phyloP scores from a whole-genome alignment of 2,113 vertebrate species.

The Cyanistes caeruleus region DNA sequence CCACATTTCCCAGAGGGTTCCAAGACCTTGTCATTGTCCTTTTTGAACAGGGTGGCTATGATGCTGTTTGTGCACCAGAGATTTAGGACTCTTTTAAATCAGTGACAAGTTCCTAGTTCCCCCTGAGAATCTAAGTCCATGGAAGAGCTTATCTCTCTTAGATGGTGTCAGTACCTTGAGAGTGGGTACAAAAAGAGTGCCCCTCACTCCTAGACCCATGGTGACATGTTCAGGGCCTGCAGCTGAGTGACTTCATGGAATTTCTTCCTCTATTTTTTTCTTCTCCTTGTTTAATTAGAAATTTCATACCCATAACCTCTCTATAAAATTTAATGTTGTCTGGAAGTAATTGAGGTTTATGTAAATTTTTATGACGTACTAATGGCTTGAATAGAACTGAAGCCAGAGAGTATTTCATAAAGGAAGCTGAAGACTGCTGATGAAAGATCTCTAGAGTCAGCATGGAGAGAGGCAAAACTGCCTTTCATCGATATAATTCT shows the following conservation, averaged over 20 bases:
- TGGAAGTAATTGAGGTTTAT: neutral
- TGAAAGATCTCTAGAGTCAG: neutral
- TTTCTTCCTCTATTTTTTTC: neutral
- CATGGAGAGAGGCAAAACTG: neutral
- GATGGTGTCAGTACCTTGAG: neutral
- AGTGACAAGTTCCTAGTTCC: neutral
- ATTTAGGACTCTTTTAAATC: neutral
- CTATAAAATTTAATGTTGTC: neutral
- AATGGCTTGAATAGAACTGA: neutral
- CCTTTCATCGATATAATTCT: neutral
- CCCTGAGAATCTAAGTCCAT: rapidly evolving
- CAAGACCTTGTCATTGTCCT: neutral
- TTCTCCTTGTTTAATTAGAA: neutral
- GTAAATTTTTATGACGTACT: neutral
- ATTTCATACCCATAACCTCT: neutral
- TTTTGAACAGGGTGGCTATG: neutral
- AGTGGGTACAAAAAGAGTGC: neutral
- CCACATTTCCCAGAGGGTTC: neutral
- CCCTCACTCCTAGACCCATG: neutral
- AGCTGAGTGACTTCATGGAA: neutral
- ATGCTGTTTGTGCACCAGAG: neutral
- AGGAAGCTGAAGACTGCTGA: neutral
- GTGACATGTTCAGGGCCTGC: neutral
- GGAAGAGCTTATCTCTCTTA: neutral
- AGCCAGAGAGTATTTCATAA: neutral